Base-by-base conservation (phyloP, 2,888 invertebrate genomes). In the Trissonchulus sp. region DNA sequence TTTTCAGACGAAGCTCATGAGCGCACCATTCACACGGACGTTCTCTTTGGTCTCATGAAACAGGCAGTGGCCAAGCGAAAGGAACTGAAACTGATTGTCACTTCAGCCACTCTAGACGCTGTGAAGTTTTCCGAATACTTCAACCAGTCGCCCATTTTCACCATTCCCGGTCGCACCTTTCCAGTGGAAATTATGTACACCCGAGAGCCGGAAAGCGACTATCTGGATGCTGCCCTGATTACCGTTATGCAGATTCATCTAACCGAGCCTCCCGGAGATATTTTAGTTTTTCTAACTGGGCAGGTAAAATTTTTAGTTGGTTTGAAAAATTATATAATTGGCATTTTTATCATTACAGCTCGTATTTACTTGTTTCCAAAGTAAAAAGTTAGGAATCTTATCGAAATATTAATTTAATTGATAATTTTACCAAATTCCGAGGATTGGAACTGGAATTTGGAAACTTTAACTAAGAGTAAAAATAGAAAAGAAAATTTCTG, bases 181-280 rank as follows among this genome's bases (percentile, higher is more conserved):
- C 88, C 88, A 23, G 88, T 88, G 36, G 98, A 99, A 87, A 94
- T 97, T 77, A 86, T 99, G 74, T 99, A 99, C 84, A 98, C 98
- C 0, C 94, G 95, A 83, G 99, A 99, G 84, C 95, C 99, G 0
- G 99, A 99, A 85, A 97, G 95, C 0, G 99, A 99, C 86, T 99
- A 99, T 84, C 86, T 99, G 75, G 99, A 99, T 83, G 98, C 99
- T 0, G 93, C 97, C 0, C 87, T 99, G 15, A 97, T 98, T 72
- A 99, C 98, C 0, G 96, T 98, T 0, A 98, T 99, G 97, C 98
- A 99, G 86, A 99, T 99, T 76, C 99, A 99, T 86, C 86, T 99
- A 79, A 89, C 96, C 30, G 98, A 99, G 84, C 98, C 98, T 0
- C 97, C 97, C 0, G 91, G 93, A 0, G 96, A 97, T 85, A 91